Base-by-base conservation (phyloP, 1,140 invertebrate species). In the Drosophila bocqueti region DNA sequence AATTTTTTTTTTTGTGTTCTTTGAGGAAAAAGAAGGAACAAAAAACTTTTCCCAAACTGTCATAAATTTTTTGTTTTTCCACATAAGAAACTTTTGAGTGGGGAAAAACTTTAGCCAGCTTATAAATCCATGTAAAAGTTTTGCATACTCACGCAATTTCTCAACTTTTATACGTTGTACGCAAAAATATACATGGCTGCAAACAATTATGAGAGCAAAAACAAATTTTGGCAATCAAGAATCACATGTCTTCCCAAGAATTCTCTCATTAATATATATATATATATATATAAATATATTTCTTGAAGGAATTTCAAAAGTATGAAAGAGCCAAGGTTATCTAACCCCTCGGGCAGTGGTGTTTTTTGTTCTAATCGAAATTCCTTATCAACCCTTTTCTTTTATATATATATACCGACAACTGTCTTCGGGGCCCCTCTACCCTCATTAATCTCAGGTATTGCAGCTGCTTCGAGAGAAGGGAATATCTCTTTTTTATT, bases 101-200 rank as follows among this genome's bases (percentile, higher is more conserved):
- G 54, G 77, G 54, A 64, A 76, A 89, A 84, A 79, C 47, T 31
- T 87, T 87, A 74, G 72, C 34, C 63, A 69, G 78, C 74, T 89
- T 85, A 90, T 89, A 89, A 90, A 89, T 89, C 80, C 73, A 89
- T 90, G 85, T 74, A 90, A 82, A 89, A 89, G 67, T 90, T 89
- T 69, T 79, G 72, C 76, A 83, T 82, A 82, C 83, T 85, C 81
- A 82, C 77, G 78, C 65, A 89, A 87, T 74, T 83, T 87, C 79
- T 59, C 67, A 65, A 71, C 77, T 87, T 87, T 66, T 59, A 34
- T 49, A 36, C 13, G 46, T 49, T 49, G 46, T 26, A 49, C 21
- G 9, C 9, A 21, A 68, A 46, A 45, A 46, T 45, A 24, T 38
- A 68, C 31, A 55, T 54, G 11, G 38, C 29, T 38, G 72, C 55